phyloP scores from a whole-genome alignment of 2,888 invertebrate species.

The Cantharis flavilabris region DNA sequence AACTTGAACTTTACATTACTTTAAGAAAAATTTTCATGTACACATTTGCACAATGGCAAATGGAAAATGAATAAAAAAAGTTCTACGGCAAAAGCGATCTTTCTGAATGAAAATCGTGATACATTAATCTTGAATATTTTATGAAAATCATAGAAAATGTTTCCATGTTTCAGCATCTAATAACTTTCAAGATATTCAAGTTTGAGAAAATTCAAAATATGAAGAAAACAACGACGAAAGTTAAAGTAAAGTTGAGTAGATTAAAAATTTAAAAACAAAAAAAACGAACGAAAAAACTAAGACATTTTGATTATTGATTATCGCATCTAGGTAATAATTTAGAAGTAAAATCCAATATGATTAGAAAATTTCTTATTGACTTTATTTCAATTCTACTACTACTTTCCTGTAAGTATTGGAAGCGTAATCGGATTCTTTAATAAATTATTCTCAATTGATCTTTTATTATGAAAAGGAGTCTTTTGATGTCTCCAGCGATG shows the following conservation, averaged over 20 bases:
- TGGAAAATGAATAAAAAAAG: neutral
- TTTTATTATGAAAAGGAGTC: neutral
- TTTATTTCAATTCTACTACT: neutral
- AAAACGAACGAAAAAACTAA: neutral
- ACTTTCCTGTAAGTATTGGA: neutral
- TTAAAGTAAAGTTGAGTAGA: neutral
- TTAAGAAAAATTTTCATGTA: too few species aligned
- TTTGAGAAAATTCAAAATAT: neutral
- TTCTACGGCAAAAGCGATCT: neutral
- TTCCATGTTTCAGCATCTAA: neutral
- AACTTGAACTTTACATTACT: neutral
- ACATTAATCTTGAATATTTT: too few species aligned
- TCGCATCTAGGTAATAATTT: neutral
- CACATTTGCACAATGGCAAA: too few species aligned
- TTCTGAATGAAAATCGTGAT: neutral
- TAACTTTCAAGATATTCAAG: neutral
- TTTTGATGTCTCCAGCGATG: neutral
- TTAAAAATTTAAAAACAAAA: neutral
- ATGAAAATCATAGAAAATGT: neutral
- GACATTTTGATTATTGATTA: neutral
- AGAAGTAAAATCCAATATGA: neutral
- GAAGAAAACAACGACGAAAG: neutral
- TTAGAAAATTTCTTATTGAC: neutral
- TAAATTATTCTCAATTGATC: neutral
- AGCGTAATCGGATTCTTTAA: neutral